Base-by-base conservation (phyloP, 2,797 vertebrate genomes). In the Pseudochaenichthys georgianus region DNA sequence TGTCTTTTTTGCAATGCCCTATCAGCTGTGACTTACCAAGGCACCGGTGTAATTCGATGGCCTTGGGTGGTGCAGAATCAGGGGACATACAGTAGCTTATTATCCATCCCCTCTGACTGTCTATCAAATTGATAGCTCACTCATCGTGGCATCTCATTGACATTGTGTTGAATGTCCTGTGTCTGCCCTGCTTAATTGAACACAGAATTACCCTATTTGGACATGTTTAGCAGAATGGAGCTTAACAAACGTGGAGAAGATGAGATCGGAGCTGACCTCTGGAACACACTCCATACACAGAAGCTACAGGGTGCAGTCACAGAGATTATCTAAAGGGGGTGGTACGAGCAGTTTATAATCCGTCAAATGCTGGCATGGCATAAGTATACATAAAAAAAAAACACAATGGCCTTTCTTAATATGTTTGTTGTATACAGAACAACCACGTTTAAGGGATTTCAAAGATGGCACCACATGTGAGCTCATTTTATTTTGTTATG, bases 91-190 rank as follows among this genome's bases (percentile, higher is more conserved):
- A 84, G 78, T 87, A 78, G 88, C 90, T 91, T 92, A 93, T 94
- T 92, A 92, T 89, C 88, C 86, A 83, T 85, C 34, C 90, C 84
- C 87, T 86, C 86, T 54, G 85, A 87, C 88, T 92, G 91, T 92
- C 92, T 80, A 90, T 94, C 92, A 93, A 89, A 84, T 78, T 90
- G 92, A 94, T 93, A 81, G 90, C 91, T 93, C 90, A 91, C 91
- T 93, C 88, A 79, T 73, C 51, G 81, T 81, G 88, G 86, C 88
- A 81, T 88, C 89, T 84, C 86, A 89, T 92, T 93, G 91, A 93
- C 91, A 94, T 94, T 94, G 93, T 93, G 88, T 92, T 83, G 88
- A 90, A 92, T 89, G 92, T 91, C 89, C 91, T 89, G 90, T 90
- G 93, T 90, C 90, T 90, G 88, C 81, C 64, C 87, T 91, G 92